Evolutionary conservation across 2,797 vertebrate genomes (phyloP).

Genomic region (Holocentrus rufus): DNA sequence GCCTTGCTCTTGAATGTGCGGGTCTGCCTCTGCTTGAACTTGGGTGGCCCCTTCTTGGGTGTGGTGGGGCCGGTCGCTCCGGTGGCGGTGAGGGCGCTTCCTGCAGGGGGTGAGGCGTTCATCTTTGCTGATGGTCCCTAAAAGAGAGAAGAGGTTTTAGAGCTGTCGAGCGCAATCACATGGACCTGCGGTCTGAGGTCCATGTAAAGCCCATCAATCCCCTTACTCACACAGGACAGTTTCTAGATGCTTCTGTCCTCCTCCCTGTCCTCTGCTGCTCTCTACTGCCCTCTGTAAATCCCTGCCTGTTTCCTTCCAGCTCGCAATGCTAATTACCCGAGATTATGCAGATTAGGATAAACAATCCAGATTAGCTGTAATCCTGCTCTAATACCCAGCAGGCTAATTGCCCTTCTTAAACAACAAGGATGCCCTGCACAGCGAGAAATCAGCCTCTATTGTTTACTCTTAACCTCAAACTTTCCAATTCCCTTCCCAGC

Average conservation of each 20-base stretch:
- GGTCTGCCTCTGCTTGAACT: slow-evolving; percentile 86
- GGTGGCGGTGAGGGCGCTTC: slow-evolving; percentile 78
- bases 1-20: slow-evolving; percentile 88
- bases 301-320: slow-evolving; percentile 37
- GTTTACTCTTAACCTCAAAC: slow-evolving; percentile 13
- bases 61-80: slow-evolving; percentile 77
- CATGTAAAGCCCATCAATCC: neutral
- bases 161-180: neutral
- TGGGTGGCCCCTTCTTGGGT: slow-evolving; percentile 85
- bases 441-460: slow-evolving; percentile 1
- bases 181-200: neutral
- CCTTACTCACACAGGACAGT: neutral
- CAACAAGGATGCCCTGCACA: slow-evolving; percentile 12
- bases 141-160: slow-evolving; percentile 7
- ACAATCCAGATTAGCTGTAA: slow-evolving; percentile 72
- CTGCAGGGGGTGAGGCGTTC: slow-evolving; percentile 80
- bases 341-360: slow-evolving; percentile 70
- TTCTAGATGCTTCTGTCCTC: neutral
- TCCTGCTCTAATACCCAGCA: slow-evolving; percentile 52
- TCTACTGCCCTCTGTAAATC: slow-evolving; percentile 57
- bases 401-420: slow-evolving; percentile 62
- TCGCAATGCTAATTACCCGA: slow-evolving; percentile 58
- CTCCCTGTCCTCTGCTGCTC: slow-evolving; percentile 5
- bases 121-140: slow-evolving; percentile 66
- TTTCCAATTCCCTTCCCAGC: neutral